These are phyloP conservation scores for Tanytarsus gracilentus DNA, from an alignment of 2,888 invertebrate genomes.

Conservation along the genomic window DNA sequence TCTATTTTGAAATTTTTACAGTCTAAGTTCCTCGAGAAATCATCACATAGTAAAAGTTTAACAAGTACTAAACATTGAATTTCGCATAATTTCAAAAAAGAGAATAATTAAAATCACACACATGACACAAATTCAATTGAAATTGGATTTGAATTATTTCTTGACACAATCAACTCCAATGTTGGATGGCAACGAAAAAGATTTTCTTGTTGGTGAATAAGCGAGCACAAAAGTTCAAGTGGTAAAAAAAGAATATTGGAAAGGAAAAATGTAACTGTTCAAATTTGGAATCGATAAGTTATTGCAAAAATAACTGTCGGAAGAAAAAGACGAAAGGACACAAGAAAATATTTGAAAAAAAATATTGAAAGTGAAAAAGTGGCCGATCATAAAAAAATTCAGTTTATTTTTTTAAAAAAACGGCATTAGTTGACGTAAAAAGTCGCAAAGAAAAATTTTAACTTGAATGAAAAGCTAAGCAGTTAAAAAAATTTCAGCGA, in stretches of 20 bases:
- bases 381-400: not conserved
- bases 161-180: too few relatives aligned
- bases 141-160: too few relatives aligned
- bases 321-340: not conserved
- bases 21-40: constrained; percentile 2
- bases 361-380: not conserved
- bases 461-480: constrained; percentile 1
- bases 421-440: not conserved
- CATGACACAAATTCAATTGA: not conserved
- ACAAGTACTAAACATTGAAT: too few relatives aligned
- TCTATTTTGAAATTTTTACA: not conserved
- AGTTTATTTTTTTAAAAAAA: too few relatives aligned
- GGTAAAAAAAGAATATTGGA: not conserved
- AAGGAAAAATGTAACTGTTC: constrained; percentile 19
- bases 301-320: constrained; percentile 20
- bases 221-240: constrained; percentile 6
- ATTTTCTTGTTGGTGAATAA: not conserved
- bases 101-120: not conserved
- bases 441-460: not conserved
- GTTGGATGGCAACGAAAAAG: not conserved
- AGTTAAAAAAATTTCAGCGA: not conserved
- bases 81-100: not conserved
- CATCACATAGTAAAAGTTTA: not conserved
- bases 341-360: not conserved
- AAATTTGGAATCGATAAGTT: constrained; percentile 14